Base-by-base conservation (phyloP, 2,113 vertebrate species). In the Euleptes europaea region DNA sequence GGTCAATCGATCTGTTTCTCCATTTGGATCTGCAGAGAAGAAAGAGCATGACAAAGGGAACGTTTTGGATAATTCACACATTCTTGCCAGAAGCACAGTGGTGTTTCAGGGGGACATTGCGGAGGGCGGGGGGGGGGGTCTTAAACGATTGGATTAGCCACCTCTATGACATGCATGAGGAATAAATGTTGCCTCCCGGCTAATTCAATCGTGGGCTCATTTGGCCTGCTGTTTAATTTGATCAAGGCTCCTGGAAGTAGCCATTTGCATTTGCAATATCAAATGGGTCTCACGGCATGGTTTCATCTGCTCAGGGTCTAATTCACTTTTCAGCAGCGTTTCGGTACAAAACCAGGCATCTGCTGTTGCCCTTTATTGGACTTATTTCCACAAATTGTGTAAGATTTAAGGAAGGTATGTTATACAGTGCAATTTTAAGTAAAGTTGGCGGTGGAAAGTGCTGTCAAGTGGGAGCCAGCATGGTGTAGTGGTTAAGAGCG, bases 151-250 rank as follows among this genome's bases (percentile, higher is more conserved):
- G 69, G 49, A 82, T 82, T 82, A 72, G 49, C 69, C 35, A 42
- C 49, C 38, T 72, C 40, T 72, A 28, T 72, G 54, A 38, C 38
- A 42, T n/a, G 49, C 69, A 82, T 17, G 38, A 31, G 49, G 69
- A 40, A 82, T 63, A 33, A n/a, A 12, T 35, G 21, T 72, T 82
- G 26, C 69, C 49, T 82, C 57, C 69, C 49, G 17, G 69, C 51
- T 82, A 82, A 82, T 82, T 82, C 80, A 72, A 60, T 82, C 80
- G 54, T 17, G 17, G 49, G 51, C 54, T 60, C 49, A 44, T 38
- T 71, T 82, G 80, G 38, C 49, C 71, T 57, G 80, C 49, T 72
- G 51, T 15, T 51, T 82, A 72, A 82, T 82, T 82, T 57, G 80
- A 82, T 82, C 80, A 82, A 60, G 69, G 42, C 67, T 31, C 49